Evolutionary conservation across 1,140 invertebrate genomes (phyloP).

Genomic region (Acromyrmex charruanus): DNA sequence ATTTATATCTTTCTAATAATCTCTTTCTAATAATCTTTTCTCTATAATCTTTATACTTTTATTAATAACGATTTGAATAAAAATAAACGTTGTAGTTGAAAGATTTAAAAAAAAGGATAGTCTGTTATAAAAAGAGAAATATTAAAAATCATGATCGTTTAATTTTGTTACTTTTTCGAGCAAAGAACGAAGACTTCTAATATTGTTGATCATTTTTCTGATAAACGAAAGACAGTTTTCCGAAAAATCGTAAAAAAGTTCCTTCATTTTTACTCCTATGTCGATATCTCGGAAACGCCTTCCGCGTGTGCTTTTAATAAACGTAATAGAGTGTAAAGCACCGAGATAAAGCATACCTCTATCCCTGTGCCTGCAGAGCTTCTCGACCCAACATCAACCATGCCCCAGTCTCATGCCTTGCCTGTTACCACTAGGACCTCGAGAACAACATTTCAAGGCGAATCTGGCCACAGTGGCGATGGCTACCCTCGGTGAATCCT

Average conservation of each 20-base stretch:
- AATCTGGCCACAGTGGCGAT: constrained; percentile 26
- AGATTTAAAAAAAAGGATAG: background rate
- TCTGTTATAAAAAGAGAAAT: background rate
- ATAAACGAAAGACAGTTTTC: background rate
- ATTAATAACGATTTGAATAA: background rate
- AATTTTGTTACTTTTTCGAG: background rate
- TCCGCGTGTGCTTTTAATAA: constrained; percentile 74
- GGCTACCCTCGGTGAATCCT: constrained; percentile 25
- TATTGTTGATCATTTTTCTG: constrained; percentile 20
- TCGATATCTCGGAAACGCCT: constrained; percentile 50
- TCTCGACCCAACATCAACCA: constrained; percentile 65
- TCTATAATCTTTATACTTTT: background rate
- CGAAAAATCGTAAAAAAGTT: constrained; percentile 37
- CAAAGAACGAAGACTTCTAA: background rate
- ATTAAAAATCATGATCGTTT: background rate
- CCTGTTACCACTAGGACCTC: constrained; percentile 52
- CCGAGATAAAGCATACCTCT: constrained; percentile 80
- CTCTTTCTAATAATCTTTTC: background rate
- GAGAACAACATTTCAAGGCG: constrained; percentile 22
- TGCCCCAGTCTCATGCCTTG: constrained; percentile 50
- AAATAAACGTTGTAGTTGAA: background rate
- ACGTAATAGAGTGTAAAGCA: constrained; percentile 81
- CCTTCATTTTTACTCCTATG: constrained; percentile 68
- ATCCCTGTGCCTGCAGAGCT: constrained; percentile 49
- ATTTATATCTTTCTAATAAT: background rate